Conservation (phyloP, 2,113 vertebrate genomes). For the Ia io region DNA sequence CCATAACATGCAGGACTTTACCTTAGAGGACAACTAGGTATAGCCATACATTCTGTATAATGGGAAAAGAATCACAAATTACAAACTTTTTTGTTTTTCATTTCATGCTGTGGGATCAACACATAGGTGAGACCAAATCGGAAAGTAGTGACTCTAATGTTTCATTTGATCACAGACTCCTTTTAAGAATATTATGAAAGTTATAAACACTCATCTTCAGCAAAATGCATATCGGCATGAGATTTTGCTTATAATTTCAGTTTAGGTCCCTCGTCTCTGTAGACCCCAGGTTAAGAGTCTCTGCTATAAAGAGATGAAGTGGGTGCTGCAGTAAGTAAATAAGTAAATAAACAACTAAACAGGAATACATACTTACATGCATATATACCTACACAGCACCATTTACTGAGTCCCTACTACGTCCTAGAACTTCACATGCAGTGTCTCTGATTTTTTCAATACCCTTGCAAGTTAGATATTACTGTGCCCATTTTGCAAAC, state of each 20-base stretch:
- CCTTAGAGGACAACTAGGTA: not conserved
- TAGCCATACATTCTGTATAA: not conserved
- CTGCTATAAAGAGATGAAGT: not conserved
- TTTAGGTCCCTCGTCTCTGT: not conserved
- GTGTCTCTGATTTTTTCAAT: not conserved
- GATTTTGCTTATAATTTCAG: not conserved
- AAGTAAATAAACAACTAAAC: not conserved
- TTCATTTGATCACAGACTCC: not conserved
- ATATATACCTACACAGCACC: not conserved
- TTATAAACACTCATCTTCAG: not conserved
- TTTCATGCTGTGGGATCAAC: not conserved
- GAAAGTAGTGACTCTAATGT: not conserved
- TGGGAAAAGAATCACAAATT: not conserved
- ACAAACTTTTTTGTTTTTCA: not conserved
- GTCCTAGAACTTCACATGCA: not conserved
- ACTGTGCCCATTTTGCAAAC: not conserved
- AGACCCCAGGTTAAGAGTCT: not conserved
- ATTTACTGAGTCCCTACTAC: not conserved
- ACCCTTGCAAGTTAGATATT: not conserved
- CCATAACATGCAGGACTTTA: not conserved
- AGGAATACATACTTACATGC: not conserved
- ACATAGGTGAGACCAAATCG: not conserved
- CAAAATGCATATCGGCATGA: not conserved
- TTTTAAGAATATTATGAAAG: not conserved
- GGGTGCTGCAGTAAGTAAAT: not conserved